Evolutionary conservation across 2,888 invertebrate genomes (phyloP).

Genomic region (Microctonus brassicae): DNA sequence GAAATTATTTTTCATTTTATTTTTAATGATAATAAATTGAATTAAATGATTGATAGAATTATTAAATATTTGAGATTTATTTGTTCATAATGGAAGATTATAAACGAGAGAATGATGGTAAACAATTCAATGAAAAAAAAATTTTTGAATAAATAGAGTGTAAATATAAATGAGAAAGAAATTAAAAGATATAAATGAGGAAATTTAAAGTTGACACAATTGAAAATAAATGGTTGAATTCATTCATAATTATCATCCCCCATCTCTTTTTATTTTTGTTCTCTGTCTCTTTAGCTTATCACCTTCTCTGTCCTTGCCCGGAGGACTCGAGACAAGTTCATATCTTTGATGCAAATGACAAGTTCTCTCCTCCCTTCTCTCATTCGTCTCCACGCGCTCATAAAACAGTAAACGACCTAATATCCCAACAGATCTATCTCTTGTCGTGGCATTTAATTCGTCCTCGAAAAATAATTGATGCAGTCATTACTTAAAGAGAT

Average conservation of each 20-base stretch:
- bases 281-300: no score
- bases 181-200: not conserved
- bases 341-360: slow-evolving; percentile 6
- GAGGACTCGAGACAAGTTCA: not conserved
- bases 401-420: not conserved
- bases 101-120: no score
- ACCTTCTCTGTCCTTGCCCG: not conserved
- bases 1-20: no score
- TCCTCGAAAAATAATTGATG: slow-evolving; percentile 44
- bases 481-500: slow-evolving; percentile 33
- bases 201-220: not conserved
- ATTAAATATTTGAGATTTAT: no score
- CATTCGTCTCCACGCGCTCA: not conserved
- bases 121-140: no score
- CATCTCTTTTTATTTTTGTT: not conserved
- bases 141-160: no score
- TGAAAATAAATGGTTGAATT: not conserved
- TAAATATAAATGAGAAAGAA: not conserved
- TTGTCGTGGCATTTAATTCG: not conserved
- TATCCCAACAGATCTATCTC: not conserved
- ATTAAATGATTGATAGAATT: no score
- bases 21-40: no score
- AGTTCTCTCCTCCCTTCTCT: not conserved
- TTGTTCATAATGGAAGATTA: no score
- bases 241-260: not conserved